phyloP scores from a whole-genome alignment of 2,113 vertebrate species.

The Procavia capensis region DNA sequence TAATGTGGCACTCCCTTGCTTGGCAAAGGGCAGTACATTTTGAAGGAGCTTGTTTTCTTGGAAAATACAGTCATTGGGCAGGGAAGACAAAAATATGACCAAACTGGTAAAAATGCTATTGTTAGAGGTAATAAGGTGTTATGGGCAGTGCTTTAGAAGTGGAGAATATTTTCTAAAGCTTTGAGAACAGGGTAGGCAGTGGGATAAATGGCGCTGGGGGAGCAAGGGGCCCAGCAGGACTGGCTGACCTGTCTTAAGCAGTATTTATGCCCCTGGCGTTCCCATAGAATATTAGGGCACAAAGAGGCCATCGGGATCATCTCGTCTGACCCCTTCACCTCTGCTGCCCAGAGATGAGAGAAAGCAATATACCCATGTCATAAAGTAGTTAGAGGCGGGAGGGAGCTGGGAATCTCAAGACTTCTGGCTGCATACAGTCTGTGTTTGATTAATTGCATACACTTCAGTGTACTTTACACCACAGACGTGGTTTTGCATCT shows the following conservation, averaged over 20 bases:
- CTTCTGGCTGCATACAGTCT: background rate
- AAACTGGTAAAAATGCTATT: conserved; percentile 67
- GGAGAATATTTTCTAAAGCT: conserved; percentile 28
- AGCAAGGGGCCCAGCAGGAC: background rate
- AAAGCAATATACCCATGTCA: background rate
- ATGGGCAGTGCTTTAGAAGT: conserved; percentile 47
- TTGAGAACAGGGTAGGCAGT: background rate
- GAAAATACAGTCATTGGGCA: conserved; percentile 60
- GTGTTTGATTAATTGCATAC: background rate
- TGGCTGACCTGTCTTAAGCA: background rate
- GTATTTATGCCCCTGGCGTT: background rate
- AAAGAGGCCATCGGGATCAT: background rate
- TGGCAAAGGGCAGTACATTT: background rate
- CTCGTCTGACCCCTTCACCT: background rate
- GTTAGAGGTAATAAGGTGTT: conserved; percentile 62
- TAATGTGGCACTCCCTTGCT: conserved; percentile 54
- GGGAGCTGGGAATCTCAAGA: background rate
- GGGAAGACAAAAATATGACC: conserved; percentile 56
- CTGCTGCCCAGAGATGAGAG: background rate
- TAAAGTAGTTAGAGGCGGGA: background rate
- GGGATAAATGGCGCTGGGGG: background rate
- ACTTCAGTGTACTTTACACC: background rate
- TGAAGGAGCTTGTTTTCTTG: conserved; percentile 69
- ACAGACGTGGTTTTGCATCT: background rate
- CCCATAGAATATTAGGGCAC: background rate